Evolutionary conservation across 53 echinoderm and acorn worm genomes (phyloP), one percentile per base, ranked within the genome.

Genomic region (Antedon mediterranea): DNA sequence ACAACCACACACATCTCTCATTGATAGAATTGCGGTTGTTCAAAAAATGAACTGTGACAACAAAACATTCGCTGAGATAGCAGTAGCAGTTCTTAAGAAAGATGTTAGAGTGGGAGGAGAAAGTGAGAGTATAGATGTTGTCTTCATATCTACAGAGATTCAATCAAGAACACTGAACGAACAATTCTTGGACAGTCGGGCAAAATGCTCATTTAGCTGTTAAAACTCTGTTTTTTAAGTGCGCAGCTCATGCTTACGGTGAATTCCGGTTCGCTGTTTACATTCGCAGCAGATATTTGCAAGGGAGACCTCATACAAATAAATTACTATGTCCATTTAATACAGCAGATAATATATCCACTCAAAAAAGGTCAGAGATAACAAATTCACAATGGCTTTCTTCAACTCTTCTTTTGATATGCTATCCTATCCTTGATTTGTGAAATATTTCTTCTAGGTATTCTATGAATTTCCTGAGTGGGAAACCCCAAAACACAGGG

Each of bases 401-500:
- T n/a, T 27, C 31, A 77, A 2, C 42, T 77, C 41, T 6, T 77
- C 43, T 26, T 13, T 30, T 34, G 23, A 30, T 27, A 77, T 41
- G 30, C 26, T 43, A 34, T 42, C 43, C 28, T 43, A 77, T 30
- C 4, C 14, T 33, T 34, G 4, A 72, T 20, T 23, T 72, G 34
- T 34, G 42, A 27, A 29, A 80, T 20, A 23, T 30, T 29, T 80
- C 80, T 29, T 80, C 80, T 32, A 23, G 80, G 80, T 15, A 72
- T 28, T 33, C 80, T 72, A 32, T 41, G 28, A 20, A 80, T 37
- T 80, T 73, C 28, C 34, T 72, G 34, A 11, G 80, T 31, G 28
- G 80, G 80, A 42, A 34, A 80, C 80, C 27, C 80, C 73, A 23
- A 80, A 23, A 32, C n/a, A n/a, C n/a, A n/a, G n/a, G n/a, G n/a